Percentiles rank a stretch among this genome's conserved stretches.
phyloP scores from a whole-genome alignment of 2,113 vertebrate genomes.

The Stictonetta naevosa region DNA sequence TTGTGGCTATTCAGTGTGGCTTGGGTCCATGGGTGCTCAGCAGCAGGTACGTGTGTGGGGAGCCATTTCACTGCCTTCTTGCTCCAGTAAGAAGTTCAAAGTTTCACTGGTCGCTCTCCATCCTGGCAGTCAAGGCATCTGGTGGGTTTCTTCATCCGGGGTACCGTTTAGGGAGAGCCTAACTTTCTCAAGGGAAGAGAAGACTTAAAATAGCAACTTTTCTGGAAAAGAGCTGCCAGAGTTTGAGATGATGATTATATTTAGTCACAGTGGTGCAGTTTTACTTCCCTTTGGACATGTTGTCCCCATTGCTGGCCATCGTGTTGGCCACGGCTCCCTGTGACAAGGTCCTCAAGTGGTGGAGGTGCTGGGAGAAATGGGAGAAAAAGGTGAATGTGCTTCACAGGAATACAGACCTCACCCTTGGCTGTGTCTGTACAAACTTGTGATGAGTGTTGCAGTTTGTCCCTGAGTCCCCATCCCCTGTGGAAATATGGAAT shows the following conservation, averaged over 20 bases:
- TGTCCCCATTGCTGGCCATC: neutral
- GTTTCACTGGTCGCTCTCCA: neutral
- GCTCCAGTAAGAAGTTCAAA: neutral
- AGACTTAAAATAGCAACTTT: neutral
- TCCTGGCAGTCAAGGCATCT: neutral
- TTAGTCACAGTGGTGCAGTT: neutral
- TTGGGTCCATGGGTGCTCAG: neutral
- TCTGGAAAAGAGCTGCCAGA: neutral
- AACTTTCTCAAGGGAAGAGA: neutral
- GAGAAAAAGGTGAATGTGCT: neutral
- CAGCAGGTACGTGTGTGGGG: neutral
- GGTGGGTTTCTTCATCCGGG: neutral
- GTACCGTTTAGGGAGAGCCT: neutral
- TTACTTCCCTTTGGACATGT: neutral
- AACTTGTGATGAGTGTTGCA: neutral
- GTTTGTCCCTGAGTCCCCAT: neutral
- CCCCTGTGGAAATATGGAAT: neutral
- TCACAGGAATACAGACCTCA: neutral
- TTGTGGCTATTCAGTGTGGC: rapidly evolving
- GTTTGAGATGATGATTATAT: neutral
- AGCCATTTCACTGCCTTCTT: neutral
- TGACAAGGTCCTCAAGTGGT: neutral
- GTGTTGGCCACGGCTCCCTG: neutral
- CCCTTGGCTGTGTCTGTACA: neutral
- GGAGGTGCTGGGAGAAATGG: neutral